Conservation (phyloP, 2,888 invertebrate species). For the Notocelia uddmanniana region DNA sequence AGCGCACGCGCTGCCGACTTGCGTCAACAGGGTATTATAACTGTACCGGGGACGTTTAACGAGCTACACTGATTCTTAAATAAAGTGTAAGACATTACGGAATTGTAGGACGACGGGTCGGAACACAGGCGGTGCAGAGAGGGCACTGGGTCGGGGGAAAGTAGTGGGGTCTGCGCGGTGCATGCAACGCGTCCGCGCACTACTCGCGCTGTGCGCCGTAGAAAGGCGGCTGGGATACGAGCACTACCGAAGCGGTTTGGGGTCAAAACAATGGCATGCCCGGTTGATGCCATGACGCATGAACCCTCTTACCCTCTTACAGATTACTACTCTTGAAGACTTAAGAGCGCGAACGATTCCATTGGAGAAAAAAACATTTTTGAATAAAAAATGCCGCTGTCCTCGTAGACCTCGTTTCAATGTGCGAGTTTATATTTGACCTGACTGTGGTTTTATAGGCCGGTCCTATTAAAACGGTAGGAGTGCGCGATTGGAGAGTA, state of each 20-base stretch:
- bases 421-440: too few relatives aligned
- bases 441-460: too few relatives aligned
- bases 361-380: too few relatives aligned
- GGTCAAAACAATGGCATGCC: constrained; percentile 42
- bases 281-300: constrained; percentile 7
- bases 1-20: constrained; percentile 9
- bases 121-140: constrained; percentile 72
- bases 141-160: constrained; percentile 85
- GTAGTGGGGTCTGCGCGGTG: constrained; percentile 72
- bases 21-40: constrained; percentile 58
- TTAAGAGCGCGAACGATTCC: too few relatives aligned
- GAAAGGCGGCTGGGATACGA: constrained; percentile 35
- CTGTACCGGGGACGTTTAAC: constrained; percentile 71
- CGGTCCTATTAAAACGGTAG: too few relatives aligned
- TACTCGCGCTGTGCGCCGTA: constrained; percentile 32
- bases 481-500: too few relatives aligned
- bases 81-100: constrained; percentile 80
- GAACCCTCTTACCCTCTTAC: background rate
- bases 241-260: constrained; percentile 22
- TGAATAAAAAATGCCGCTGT: too few relatives aligned
- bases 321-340: too few relatives aligned
- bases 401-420: too few relatives aligned
- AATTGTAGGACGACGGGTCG: constrained; percentile 77
- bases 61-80: constrained; percentile 73
- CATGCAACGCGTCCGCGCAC: constrained; percentile 65